Conservation (phyloP, 2,113 vertebrate species). For the Ifrita kowaldi region DNA sequence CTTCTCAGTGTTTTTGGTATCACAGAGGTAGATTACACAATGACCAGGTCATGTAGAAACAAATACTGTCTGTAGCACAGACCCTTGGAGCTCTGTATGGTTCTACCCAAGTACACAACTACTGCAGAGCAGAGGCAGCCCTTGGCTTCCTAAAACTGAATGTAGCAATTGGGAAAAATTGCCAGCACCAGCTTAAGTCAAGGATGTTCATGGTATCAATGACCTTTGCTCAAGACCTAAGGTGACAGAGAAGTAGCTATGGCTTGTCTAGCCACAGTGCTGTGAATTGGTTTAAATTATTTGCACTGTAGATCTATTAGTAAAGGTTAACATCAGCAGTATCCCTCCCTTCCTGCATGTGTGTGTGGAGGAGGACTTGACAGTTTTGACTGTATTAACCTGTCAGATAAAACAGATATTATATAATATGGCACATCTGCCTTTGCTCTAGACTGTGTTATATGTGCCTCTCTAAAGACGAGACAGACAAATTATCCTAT, state of each 20-base stretch:
- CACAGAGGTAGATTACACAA: neutral
- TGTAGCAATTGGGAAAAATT: neutral
- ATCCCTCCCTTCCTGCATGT: neutral
- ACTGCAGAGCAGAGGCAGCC: neutral
- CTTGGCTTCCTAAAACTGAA: neutral
- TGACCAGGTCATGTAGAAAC: neutral
- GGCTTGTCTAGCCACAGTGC: neutral
- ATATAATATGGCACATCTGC: neutral
- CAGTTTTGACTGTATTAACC: neutral
- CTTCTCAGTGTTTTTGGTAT: neutral
- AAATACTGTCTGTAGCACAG: neutral
- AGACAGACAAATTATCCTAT: neutral
- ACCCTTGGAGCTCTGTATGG: neutral
- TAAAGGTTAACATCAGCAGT: neutral
- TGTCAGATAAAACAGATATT: neutral
- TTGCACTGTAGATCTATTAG: neutral
- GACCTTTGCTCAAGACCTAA: neutral
- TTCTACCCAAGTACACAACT: neutral
- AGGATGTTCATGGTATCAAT: neutral
- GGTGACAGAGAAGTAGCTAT: neutral
- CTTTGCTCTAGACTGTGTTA: neutral
- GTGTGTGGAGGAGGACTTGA: neutral
- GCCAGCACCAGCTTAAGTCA: neutral
- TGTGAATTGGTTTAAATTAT: neutral
- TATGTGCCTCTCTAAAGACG: neutral